Percentiles rank a stretch among this genome's conserved stretches.
Conservation (phyloP, 1,140 invertebrate species). For the Sesamia nonagrioides region DNA sequence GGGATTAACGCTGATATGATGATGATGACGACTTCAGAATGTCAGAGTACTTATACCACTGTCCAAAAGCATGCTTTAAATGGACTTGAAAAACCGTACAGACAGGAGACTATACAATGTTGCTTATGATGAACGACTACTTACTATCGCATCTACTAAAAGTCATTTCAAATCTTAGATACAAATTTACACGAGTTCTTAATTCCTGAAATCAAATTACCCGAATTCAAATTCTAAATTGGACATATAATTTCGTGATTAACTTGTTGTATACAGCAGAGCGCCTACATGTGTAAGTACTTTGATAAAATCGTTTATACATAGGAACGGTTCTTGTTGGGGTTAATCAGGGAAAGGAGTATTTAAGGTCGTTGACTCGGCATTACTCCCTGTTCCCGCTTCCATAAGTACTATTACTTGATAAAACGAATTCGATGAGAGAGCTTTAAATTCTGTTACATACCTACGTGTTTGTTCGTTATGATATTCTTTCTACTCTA, state of each 20-base stretch:
- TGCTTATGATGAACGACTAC: too few relatives aligned
- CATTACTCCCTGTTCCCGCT: neutral
- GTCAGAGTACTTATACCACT: too few relatives aligned
- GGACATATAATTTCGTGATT: neutral
- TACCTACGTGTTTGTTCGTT: conserved; percentile 23
- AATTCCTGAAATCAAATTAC: neutral
- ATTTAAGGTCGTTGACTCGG: conserved; percentile 12
- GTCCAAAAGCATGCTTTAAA: too few relatives aligned
- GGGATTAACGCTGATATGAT: too few relatives aligned
- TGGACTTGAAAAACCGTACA: too few relatives aligned
- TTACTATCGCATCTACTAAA: too few relatives aligned
- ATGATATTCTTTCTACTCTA: conserved; percentile 9
- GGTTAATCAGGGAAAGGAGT: conserved; percentile 17
- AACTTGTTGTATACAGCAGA: neutral
- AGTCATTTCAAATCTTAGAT: neutral
- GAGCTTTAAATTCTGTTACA: conserved; percentile 41
- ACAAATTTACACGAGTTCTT: neutral
- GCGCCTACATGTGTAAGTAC: neutral
- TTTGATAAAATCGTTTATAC: conserved; percentile 6
- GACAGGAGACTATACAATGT: too few relatives aligned
- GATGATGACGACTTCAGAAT: too few relatives aligned
- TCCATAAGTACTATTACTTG: conserved; percentile 9
- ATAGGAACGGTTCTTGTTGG: neutral
- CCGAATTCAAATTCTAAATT: neutral
- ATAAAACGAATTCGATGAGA: conserved; percentile 31